These are phyloP conservation scores for Pegea sp. DNA, from an alignment of 23 tunicate genomes.

Conservation along the genomic window DNA sequence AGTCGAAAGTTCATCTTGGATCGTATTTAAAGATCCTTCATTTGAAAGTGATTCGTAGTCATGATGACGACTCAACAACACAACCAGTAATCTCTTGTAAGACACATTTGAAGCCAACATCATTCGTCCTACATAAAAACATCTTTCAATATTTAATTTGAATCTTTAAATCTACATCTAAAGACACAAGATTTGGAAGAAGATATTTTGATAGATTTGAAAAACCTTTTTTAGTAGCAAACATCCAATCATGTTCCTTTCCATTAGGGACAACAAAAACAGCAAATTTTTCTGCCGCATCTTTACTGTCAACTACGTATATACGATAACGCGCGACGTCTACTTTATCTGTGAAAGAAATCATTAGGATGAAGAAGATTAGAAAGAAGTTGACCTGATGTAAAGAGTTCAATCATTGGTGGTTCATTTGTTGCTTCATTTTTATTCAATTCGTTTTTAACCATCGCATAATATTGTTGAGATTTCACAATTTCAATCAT, in stretches of 20 bases:
- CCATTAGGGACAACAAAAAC: constrained; percentile 74
- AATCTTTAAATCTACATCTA: not conserved
- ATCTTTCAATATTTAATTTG: too few species aligned
- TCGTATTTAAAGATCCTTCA: constrained; percentile 19
- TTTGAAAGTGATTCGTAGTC: too few species aligned
- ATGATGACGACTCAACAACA: constrained; percentile 38
- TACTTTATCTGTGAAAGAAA: constrained; percentile 6
- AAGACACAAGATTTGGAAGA: not conserved
- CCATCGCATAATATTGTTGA: constrained; percentile 60
- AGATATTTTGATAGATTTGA: not conserved
- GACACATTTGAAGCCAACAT: constrained; percentile 35
- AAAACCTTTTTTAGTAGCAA: constrained; percentile 30
- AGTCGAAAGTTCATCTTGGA: constrained; percentile 55
- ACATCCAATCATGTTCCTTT: constrained; percentile 51
- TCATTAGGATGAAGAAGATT: too few species aligned
- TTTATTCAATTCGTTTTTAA: constrained; percentile 5
- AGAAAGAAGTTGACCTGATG: too few species aligned
- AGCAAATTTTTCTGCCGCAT: constrained; percentile 11
- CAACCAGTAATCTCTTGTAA: constrained; percentile 40
- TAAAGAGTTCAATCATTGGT: constrained; percentile 17
- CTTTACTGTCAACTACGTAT: constrained; percentile 34
- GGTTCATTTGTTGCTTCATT: constrained; percentile 4
- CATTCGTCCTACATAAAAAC: constrained; percentile 39
- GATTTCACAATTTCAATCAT: constrained; percentile 33
- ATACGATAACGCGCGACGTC: constrained; percentile 42